These are phyloP conservation scores for Liolophura sinensis DNA, from an alignment of 1,140 invertebrate species.

Conservation along the genomic window DNA sequence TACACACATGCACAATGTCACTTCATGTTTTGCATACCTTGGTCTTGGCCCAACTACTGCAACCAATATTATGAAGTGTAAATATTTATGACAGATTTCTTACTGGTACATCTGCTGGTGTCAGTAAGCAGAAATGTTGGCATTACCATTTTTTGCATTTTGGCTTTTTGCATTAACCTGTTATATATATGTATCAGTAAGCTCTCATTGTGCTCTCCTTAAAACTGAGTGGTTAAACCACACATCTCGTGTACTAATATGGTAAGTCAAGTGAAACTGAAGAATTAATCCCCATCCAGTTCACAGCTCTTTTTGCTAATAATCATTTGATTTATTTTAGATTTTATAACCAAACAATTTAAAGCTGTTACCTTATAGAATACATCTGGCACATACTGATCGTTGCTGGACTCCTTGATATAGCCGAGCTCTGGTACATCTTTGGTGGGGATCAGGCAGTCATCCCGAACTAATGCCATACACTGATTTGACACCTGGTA, in stretches of 20 bases:
- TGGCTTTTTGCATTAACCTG: too few relatives aligned
- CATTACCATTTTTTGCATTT: too few relatives aligned
- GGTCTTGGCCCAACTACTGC: background rate
- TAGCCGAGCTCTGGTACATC: slow-evolving; percentile 97
- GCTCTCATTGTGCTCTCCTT: too few relatives aligned
- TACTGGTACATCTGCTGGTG: too few relatives aligned
- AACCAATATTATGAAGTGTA: too few relatives aligned
- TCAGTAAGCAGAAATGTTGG: too few relatives aligned
- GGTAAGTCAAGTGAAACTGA: background rate
- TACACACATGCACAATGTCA: too few relatives aligned
- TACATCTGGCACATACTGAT: slow-evolving; percentile 98
- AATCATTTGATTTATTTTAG: background rate
- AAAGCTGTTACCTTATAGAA: slow-evolving; percentile 86
- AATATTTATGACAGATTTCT: background rate
- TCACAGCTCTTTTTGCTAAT: background rate
- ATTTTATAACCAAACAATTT: slow-evolving; percentile 2
- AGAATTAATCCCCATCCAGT: background rate
- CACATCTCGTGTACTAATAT: too few relatives aligned
- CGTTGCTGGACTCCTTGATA: slow-evolving; percentile 87
- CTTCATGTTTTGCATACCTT: background rate
- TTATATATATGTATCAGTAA: background rate
- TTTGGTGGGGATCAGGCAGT: slow-evolving; percentile 93
- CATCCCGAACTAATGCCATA: slow-evolving; percentile 92
- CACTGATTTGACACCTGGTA: slow-evolving; percentile 99
- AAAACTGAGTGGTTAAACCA: background rate